A percentile compares a stretch with the other conserved stretches of the same genome.
These are phyloP conservation scores for Athrips mouffetella DNA, from an alignment of 2,888 invertebrate species.

Conservation along the genomic window DNA sequence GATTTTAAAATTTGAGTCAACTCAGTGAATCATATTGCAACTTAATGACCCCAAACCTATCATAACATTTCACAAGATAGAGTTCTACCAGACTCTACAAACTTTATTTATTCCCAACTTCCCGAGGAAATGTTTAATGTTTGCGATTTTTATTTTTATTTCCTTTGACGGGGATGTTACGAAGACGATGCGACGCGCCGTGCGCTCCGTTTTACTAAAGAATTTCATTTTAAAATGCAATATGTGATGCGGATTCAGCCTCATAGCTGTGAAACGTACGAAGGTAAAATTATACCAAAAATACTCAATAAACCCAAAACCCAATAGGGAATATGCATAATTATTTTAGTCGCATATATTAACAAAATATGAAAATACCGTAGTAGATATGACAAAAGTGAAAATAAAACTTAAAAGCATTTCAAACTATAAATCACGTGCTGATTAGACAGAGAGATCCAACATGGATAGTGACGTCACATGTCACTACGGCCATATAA, in stretches of 20 bases:
- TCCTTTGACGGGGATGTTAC: slow-evolving; percentile 31
- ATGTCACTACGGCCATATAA: too few relatives aligned
- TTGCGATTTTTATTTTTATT: slow-evolving; percentile 52
- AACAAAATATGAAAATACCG: too few relatives aligned
- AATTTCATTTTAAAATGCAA: slow-evolving; percentile 47
- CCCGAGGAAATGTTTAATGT: slow-evolving; percentile 60
- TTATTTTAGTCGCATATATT: too few relatives aligned
- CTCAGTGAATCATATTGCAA: neutral
- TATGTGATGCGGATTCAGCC: slow-evolving; percentile 24
- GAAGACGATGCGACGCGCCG: slow-evolving; percentile 12
- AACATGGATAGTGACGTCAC: too few relatives aligned
- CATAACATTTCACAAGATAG: slow-evolving; percentile 27
- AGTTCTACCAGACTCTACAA: slow-evolving; percentile 36
- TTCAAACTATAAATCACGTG: too few relatives aligned
- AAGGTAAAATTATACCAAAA: too few relatives aligned
- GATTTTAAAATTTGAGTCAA: too few relatives aligned
- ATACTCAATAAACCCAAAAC: too few relatives aligned
- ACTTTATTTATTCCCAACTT: slow-evolving; percentile 60
- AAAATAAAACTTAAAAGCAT: too few relatives aligned
- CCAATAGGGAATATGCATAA: too few relatives aligned
- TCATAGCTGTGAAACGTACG: neutral
- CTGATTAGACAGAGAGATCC: too few relatives aligned
- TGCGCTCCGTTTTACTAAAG: slow-evolving; percentile 37
- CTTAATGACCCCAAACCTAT: slow-evolving; percentile 2
- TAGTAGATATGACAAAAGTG: too few relatives aligned